Percentiles rank a stretch among this genome's conserved stretches.
Conservation (phyloP, 2,888 invertebrate genomes). For the Fabriciana adippe region DNA sequence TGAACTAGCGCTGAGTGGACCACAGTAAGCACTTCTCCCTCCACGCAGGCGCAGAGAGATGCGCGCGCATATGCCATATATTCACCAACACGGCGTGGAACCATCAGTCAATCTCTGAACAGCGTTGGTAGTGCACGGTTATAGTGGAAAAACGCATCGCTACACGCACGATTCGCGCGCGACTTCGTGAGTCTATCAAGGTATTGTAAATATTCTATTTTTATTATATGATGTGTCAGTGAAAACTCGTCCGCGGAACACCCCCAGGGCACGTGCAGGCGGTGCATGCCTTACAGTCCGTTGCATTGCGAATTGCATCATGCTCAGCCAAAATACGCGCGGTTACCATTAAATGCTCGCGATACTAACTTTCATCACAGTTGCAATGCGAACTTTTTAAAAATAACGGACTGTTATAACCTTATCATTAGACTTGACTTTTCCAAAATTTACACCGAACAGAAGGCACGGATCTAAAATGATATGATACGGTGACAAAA, state of each 20-base stretch:
- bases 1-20: constrained; percentile 32
- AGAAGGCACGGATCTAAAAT: background rate
- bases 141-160: constrained; percentile 28
- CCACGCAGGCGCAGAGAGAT: constrained; percentile 71
- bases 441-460: background rate
- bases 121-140: constrained; percentile 49
- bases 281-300: constrained; percentile 34
- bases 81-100: constrained; percentile 60
- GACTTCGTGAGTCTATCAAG: constrained; percentile 44
- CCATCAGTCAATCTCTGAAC: constrained; percentile 70
- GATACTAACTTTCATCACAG: constrained; percentile 34
- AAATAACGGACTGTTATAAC: background rate
- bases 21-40: constrained; percentile 54
- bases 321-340: constrained; percentile 41
- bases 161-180: constrained; percentile 44
- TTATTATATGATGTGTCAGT: constrained; percentile 21
- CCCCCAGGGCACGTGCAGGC: constrained; percentile 25
- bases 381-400: constrained; percentile 42
- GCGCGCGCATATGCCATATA: constrained; percentile 72
- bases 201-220: constrained; percentile 42
- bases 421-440: background rate
- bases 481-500: no score
- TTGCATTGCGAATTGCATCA: constrained; percentile 49
- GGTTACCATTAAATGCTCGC: constrained; percentile 41
- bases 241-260: constrained; percentile 25